Evolutionary conservation across 2,888 invertebrate species (phyloP).

Genomic region (Pseudococcus jackbeardsleyi): DNA sequence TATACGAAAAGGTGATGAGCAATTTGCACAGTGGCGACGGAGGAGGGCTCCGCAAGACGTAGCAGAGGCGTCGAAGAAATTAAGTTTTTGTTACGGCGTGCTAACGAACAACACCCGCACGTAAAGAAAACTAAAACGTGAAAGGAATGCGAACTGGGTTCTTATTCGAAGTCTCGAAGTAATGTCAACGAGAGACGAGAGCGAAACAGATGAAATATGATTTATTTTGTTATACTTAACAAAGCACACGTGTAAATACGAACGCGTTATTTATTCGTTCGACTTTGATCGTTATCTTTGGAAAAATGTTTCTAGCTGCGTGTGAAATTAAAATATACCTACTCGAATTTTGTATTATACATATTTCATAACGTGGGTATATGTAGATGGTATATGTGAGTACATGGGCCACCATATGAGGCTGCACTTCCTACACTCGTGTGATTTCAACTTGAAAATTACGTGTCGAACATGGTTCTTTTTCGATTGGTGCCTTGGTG

Average conservation of each 20-base stretch:
- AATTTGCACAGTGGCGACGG: background rate
- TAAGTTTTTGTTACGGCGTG: constrained; percentile 19
- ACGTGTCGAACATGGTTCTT: background rate
- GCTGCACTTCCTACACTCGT: background rate
- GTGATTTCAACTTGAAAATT: background rate
- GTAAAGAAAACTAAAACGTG: constrained; percentile 8
- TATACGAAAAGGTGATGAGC: constrained; percentile 22
- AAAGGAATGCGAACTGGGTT: constrained; percentile 7
- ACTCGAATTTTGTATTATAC: background rate
- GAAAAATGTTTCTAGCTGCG: constrained; percentile 42
- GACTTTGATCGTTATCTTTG: constrained; percentile 39
- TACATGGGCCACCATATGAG: background rate
- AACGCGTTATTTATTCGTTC: constrained; percentile 9
- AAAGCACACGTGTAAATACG: constrained; percentile 51
- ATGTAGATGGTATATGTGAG: background rate
- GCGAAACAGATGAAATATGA: constrained; percentile 27
- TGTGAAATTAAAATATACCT: constrained; percentile 46
- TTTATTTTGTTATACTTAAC: constrained; percentile 38
- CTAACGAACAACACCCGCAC: constrained; percentile 7
- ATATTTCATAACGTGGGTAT: background rate
- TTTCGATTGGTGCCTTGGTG: background rate
- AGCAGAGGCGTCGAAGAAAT: constrained; percentile 6
- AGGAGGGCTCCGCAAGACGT: background rate
- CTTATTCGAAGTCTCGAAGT: background rate
- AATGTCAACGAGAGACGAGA: constrained; percentile 8